A percentile compares a stretch with the other conserved stretches of the same genome.
Conservation (phyloP, 1,140 invertebrate genomes). For the Augochlora pura region DNA sequence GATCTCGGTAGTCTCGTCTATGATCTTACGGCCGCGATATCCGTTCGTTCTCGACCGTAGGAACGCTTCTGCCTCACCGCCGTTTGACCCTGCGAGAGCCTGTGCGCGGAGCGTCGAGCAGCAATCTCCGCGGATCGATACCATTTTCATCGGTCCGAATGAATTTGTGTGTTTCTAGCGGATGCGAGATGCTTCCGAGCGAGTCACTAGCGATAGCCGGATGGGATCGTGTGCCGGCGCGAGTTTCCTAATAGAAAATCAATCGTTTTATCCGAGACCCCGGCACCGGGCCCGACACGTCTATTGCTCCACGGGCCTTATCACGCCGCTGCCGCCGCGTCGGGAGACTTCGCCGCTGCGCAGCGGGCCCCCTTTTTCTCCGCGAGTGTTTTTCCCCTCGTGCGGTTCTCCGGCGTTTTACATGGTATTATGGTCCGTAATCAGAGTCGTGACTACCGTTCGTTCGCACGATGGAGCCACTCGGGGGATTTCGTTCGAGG, state of each 20-base stretch:
- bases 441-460: conserved; percentile 76
- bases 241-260: too few species aligned
- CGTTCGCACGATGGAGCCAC: conserved; percentile 71
- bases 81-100: not conserved
- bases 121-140: not conserved
- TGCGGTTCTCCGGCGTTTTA: conserved; percentile 52
- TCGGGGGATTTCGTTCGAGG: conserved; percentile 62
- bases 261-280: too few species aligned
- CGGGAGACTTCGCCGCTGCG: conserved; percentile 1
- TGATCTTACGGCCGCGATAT: conserved; percentile 32
- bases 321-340: conserved; percentile 11
- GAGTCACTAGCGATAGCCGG: too few species aligned
- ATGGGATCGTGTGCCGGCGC: too few species aligned
- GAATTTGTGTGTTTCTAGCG: too few species aligned
- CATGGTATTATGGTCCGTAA: conserved; percentile 65
- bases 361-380: conserved; percentile 32
- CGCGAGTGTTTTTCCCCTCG: not conserved
- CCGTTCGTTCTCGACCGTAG: not conserved
- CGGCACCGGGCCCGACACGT: too few species aligned
- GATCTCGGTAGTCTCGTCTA: conserved; percentile 33
- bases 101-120: not conserved
- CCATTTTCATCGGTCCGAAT: not conserved
- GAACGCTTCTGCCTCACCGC: not conserved
- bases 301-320: not conserved
- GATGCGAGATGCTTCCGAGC: too few species aligned